Evolutionary conservation across 2,113 vertebrate species (phyloP), one percentile per base, ranked within the genome.

Genomic region (Rhipidura dahli): DNA sequence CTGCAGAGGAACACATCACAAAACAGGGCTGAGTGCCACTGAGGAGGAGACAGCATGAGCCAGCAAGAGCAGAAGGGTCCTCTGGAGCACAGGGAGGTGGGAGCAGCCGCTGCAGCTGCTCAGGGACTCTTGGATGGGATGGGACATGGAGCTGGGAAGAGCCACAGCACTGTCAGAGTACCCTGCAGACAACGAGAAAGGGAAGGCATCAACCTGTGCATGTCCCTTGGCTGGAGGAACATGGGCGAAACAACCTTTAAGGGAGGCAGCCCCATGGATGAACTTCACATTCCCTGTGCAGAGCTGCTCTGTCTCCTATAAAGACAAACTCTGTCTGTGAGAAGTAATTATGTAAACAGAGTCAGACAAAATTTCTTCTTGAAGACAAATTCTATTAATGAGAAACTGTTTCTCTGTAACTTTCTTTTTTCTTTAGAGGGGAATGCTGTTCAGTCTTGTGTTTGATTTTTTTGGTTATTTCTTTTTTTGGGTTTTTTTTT

Each of bases 101-200:
- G 30, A 61, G 68, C n/a, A 77, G 87, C 45, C 39, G 57, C 63
- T 39, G 44, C 19, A 50, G 49, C 18, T 75, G 53, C 1, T 12
- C 39, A 14, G 45, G 12, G 3, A 14, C 10, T 37, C 24, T 14
- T 1, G 16, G 24, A 6, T 28, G 42, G 35, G 23, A 13, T 3
- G 7, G 51, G 20, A 23, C 27, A 42, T 0, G 0, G 80, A 37
- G 80, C 56, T 37, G 42, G 11, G 61, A n/a, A 57, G 75, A 57
- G 31, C 7, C 20, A 3, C 5, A 13, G 20, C 33, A 44, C 7
- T 11, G 35, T 9, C 19, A 39, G 37, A 17, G 15, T 39, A 37
- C 1, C 0, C 39, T 56, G 54, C 8, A n/a, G 23, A 27, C 0
- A 0, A 10, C 5, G 54, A 3, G 6, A 16, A 5, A 49, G 17